Percentiles rank a stretch among this genome's conserved stretches.
Conservation (phyloP, 1,140 invertebrate genomes). For the Gonioctena quinquepunctata region DNA sequence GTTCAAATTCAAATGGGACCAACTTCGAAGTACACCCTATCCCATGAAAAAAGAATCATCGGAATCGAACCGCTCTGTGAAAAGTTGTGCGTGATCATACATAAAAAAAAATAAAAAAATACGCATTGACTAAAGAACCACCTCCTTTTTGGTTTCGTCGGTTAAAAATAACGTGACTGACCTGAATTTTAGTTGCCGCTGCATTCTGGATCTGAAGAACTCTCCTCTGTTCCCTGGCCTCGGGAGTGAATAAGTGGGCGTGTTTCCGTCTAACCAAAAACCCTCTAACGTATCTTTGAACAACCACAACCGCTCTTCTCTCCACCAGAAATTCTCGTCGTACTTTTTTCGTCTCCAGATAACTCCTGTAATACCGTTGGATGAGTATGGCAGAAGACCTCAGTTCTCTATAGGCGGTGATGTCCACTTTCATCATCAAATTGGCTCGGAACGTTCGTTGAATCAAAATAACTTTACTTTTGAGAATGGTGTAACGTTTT, state of each 20-base stretch:
- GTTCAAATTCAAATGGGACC: too few relatives aligned
- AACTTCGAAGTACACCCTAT: too few relatives aligned
- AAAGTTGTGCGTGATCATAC: too few relatives aligned
- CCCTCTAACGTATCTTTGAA: slow-evolving; percentile 57
- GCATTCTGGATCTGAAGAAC: slow-evolving; percentile 44
- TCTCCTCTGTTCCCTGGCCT: slow-evolving; percentile 55
- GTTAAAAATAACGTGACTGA: too few relatives aligned
- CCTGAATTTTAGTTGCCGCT: slow-evolving; percentile 69
- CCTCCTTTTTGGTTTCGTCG: too few relatives aligned
- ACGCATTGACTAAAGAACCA: too few relatives aligned
- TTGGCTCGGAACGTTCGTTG: slow-evolving; percentile 48
- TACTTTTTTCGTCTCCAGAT: slow-evolving; percentile 33
- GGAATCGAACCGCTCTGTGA: too few relatives aligned
- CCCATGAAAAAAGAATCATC: too few relatives aligned
- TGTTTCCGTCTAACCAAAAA: slow-evolving; percentile 57
- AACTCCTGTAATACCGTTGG: slow-evolving; percentile 41
- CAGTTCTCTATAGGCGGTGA: slow-evolving; percentile 38
- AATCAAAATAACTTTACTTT: slow-evolving; percentile 35
- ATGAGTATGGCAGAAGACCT: slow-evolving; percentile 36
- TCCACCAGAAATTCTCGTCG: slow-evolving; percentile 2
- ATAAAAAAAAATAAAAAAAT: too few relatives aligned
- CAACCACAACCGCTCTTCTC: slow-evolving; percentile 37
- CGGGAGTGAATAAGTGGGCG: slow-evolving; percentile 47
- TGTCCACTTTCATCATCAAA: not conserved
- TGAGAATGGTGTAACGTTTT: slow-evolving; percentile 19